Evolutionary conservation across 2,113 vertebrate genomes (phyloP), one percentile per base, ranked within the genome.

Genomic region (Gallinago paraguaiae): DNA sequence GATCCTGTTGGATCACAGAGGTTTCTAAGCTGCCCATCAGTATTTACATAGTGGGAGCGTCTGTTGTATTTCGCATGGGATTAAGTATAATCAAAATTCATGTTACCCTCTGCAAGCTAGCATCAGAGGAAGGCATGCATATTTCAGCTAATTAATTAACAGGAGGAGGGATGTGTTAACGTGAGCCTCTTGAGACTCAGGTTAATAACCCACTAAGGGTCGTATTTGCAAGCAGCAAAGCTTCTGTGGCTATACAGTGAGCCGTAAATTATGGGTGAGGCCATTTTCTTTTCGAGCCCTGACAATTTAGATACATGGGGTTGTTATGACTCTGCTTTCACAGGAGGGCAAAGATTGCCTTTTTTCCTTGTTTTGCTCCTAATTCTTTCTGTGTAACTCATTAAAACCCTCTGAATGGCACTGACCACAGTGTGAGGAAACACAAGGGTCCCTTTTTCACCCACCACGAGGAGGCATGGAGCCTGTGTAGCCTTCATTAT

Each of bases 91-190:
- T 97, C 94, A 97, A 94, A 96, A 97, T 96, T 95, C 96, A 92
- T 81, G 80, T 81, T 96, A 94, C 56, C 71, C 87, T 72, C 56
- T 92, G 92, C 94, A 90, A 91, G 86, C 69, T 67, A 83, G 87
- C 88, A 83, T 92, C 94, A 88, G 93, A 96, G 64, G 85, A 69
- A 90, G 63, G 92, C 65, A 83, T 94, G 93, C 56, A 86, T 96
- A 95, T 96, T 97, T 96, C 95, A 90, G 84, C 72, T 95, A 95
- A 97, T 97, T 97, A 97, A 97, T 97, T 97, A 97, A 92, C 67
- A 96, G 84, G 59, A 88, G 88, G 84, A 95, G 89, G 94, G 88
- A 91, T 92, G 67, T 92, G 88, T 93, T 96, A 90, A 77, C 8
- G 7, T 89, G 48, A 84, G 92, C 51, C 92, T 94, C 97, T 93